phyloP scores from a whole-genome alignment of 2,888 invertebrate genomes.

The Acleris literana region DNA sequence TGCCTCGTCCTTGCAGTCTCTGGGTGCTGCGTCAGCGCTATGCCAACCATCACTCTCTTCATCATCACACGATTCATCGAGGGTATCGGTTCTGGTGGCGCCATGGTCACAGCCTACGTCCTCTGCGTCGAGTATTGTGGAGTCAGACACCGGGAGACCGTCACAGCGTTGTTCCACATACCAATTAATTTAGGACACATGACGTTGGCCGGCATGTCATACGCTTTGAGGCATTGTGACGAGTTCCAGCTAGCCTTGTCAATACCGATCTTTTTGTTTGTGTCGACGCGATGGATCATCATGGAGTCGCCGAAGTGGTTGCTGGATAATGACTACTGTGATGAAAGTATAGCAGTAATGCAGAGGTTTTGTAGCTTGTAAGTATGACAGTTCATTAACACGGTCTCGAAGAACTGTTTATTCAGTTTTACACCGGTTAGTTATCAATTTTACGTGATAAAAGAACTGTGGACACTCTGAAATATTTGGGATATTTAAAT shows the following conservation, averaged over 20 bases:
- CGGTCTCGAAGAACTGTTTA: too few relatives aligned
- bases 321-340: slow-evolving; percentile 56
- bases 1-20: slow-evolving; percentile 51
- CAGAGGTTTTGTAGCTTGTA: slow-evolving; percentile 60
- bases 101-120: slow-evolving; percentile 65
- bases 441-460: too few relatives aligned
- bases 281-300: slow-evolving; percentile 49
- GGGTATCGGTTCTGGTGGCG: slow-evolving; percentile 64
- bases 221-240: slow-evolving; percentile 60
- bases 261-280: slow-evolving; percentile 58
- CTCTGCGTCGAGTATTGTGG: slow-evolving; percentile 65
- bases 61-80: slow-evolving; percentile 62
- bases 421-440: too few relatives aligned
- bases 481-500: too few relatives aligned
- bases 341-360: slow-evolving; percentile 56
- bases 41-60: slow-evolving; percentile 55
- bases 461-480: too few relatives aligned
- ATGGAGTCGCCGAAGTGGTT: slow-evolving; percentile 73
- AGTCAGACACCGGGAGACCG: slow-evolving; percentile 55
- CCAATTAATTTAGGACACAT: slow-evolving; percentile 66
- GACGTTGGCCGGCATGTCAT: slow-evolving; percentile 61
- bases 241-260: slow-evolving; percentile 62
- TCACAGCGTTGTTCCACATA: slow-evolving; percentile 63
- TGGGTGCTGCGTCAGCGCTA: slow-evolving; percentile 56
- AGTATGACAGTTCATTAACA: slow-evolving; percentile 44